These are phyloP conservation scores for Scrobipalpa atriplicella DNA, from an alignment of 2,888 invertebrate species.

Conservation along the genomic window DNA sequence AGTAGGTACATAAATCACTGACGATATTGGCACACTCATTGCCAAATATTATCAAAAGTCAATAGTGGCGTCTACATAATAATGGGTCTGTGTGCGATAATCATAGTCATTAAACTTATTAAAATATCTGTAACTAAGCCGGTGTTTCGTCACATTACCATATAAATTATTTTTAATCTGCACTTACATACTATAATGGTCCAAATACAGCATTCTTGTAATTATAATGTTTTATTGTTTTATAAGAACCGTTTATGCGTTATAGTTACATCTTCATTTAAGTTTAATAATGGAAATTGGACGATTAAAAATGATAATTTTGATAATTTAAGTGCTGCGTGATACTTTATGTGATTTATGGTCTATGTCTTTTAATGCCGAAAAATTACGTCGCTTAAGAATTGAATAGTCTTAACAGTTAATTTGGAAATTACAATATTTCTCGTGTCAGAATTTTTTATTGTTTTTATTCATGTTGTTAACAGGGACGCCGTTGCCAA, in stretches of 20 bases:
- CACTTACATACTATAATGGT: constrained; percentile 15
- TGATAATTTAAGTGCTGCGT: constrained; percentile 10
- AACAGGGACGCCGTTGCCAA: too few relatives aligned
- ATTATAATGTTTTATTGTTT: constrained; percentile 27
- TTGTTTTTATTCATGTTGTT: too few relatives aligned
- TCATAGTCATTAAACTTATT: constrained; percentile 18
- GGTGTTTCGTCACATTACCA: constrained; percentile 32
- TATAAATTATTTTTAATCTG: constrained; percentile 29
- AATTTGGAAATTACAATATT: too few relatives aligned
- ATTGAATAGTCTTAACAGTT: too few relatives aligned
- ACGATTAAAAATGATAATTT: constrained; percentile 13
- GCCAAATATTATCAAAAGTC: not conserved
- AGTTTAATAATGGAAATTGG: constrained; percentile 18
- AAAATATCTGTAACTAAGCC: constrained; percentile 16
- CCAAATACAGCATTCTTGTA: constrained; percentile 27
- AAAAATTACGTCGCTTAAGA: too few relatives aligned
- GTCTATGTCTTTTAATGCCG: not conserved
- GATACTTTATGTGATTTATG: not conserved
- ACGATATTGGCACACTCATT: too few relatives aligned
- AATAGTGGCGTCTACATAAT: not conserved
- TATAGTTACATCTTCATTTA: constrained; percentile 15
- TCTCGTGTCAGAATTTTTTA: too few relatives aligned
- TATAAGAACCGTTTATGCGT: constrained; percentile 2
- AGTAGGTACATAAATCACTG: too few relatives aligned
- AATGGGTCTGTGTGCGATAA: not conserved